Base-by-base conservation (phyloP, 2,113 vertebrate species). In the Oenanthe melanoleuca region DNA sequence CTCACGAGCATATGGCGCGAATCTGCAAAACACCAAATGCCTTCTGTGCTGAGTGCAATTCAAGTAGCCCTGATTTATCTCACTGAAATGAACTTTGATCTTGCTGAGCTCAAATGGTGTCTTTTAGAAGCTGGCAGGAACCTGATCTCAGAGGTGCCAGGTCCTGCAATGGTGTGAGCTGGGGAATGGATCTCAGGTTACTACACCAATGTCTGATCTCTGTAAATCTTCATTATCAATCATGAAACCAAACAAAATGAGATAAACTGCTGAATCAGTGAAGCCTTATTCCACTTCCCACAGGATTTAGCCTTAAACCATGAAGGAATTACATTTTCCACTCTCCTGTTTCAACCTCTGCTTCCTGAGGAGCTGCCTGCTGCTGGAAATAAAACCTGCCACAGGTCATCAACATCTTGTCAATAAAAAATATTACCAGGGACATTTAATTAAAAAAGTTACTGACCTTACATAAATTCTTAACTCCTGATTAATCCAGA, bases 401-500 rank as follows among this genome's bases (percentile, higher is more conserved):
- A 15, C 3, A 53, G 28, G 75, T 29, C 28, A 19, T 57, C 47
- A 83, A 28, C 16, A 31, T n/a, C 50, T 83, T 78, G 33, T 84
- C 61, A 80, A 71, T 84, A 60, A 86, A 73, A 73, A 21, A 12
- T 10, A 75, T 37, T 38, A 45, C 40, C 45, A 72, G 50, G 37
- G 63, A 85, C 61, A 89, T 75, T 89, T 37, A 88, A 82, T 91
- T 59, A 0, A 53, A 83, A 81, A 93, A 60, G 28, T 91, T 89
- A 87, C 78, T 94, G 81, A 93, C 70, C 70, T 93, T 87, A 89
- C 63, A 72, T 38, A 88, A 79, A 77, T 89, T 72, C 81, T 69
- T 89, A 94, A 92, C 66, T 96, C 29, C 44, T 89, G 42, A 55
- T 86, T 96, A 95, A 91, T 91, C 29, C 73, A 57, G 63, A 69